Conservation (phyloP, 2,888 invertebrate genomes). For the Diarsia mendica region DNA sequence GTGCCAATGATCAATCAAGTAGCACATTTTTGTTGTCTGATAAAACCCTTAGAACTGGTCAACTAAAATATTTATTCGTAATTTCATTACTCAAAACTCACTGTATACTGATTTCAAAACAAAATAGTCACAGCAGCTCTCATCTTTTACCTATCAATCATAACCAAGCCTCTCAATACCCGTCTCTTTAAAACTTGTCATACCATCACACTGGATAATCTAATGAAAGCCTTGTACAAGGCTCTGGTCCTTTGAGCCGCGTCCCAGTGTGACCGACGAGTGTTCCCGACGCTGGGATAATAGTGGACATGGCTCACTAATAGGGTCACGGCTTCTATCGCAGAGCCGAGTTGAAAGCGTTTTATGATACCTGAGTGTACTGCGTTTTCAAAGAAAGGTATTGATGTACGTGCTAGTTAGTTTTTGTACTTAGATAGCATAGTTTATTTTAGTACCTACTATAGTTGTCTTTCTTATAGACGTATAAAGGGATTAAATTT, state of each 20-base stretch:
- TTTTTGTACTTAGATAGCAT: background rate
- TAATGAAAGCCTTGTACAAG: constrained; percentile 52
- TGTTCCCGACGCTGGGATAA: constrained; percentile 71
- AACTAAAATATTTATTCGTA: background rate
- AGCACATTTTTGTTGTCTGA: no score
- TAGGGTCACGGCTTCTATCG: constrained; percentile 74
- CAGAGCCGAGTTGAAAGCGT: constrained; percentile 33
- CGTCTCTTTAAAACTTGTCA: constrained; percentile 7
- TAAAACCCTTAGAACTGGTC: no score
- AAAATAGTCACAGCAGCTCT: background rate
- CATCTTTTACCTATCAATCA: background rate
- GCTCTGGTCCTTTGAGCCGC: constrained; percentile 56
- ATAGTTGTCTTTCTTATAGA: no score
- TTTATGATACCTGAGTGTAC: constrained; percentile 15
- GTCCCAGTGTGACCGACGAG: constrained; percentile 62
- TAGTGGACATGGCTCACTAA: constrained; percentile 72
- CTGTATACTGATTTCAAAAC: background rate
- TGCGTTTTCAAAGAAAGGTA: background rate
- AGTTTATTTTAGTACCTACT: no score
- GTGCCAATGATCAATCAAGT: no score
- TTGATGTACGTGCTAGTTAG: background rate
- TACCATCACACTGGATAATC: constrained; percentile 31
- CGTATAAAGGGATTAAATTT: no score
- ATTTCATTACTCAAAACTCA: background rate
- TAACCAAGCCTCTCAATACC: background rate